phyloP scores from a whole-genome alignment of 2,113 vertebrate genomes.

The Cervus canadensis region DNA sequence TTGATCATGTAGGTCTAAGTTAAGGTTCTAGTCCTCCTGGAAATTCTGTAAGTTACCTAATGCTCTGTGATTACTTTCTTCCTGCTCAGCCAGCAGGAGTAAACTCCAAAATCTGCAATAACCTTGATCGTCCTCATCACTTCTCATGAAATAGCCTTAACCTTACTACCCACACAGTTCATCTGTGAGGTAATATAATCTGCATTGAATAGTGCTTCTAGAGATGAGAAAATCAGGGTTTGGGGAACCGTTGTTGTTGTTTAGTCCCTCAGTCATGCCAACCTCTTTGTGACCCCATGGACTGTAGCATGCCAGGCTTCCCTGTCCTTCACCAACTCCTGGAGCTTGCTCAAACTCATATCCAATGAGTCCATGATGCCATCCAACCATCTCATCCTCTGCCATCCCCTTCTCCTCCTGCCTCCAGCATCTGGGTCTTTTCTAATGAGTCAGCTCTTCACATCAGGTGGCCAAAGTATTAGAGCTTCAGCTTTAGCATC shows the following conservation, averaged over 20 bases:
- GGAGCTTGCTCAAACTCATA: not conserved
- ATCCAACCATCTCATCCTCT: not conserved
- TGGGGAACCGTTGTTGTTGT: not conserved
- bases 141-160: not conserved
- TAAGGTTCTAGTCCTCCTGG: not conserved
- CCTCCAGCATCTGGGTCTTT: not conserved
- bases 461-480: not conserved
- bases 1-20: not conserved
- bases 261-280: not conserved
- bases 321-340: not conserved
- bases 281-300: not conserved
- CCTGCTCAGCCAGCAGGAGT: not conserved
- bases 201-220: not conserved
- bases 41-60: not conserved
- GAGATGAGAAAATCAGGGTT: not conserved
- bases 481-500: not conserved
- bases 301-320: not conserved
- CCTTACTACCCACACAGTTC: not conserved
- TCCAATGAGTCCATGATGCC: not conserved
- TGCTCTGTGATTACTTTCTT: not conserved
- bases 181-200: not conserved
- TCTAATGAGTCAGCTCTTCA: not conserved
- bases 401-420: accelerated
- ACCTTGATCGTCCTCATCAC: not conserved
- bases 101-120: not conserved